phyloP scores from a whole-genome alignment of 1,140 invertebrate genomes.

The Drosophila asahinai region DNA sequence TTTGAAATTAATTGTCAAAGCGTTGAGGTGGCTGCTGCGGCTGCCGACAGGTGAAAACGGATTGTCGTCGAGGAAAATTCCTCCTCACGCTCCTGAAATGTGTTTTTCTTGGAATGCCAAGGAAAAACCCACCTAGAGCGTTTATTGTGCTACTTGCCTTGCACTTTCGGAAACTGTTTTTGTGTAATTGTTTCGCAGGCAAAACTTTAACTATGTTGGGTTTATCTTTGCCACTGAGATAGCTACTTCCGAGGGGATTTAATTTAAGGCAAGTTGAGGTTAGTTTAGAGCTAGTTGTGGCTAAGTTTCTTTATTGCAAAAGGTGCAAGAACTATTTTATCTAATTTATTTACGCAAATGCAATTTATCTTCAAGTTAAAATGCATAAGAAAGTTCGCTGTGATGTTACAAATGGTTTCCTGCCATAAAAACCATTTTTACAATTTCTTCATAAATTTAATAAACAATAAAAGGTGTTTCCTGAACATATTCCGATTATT shows the following conservation, averaged over 20 bases:
- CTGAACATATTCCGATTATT: neutral
- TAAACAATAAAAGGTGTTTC: neutral
- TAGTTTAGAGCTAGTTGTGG: neutral
- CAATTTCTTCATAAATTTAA: neutral
- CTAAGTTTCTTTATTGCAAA: neutral
- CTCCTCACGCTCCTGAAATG: neutral
- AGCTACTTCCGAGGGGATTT: neutral
- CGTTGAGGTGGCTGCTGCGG: constrained; percentile 6
- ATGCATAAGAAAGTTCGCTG: too few species aligned
- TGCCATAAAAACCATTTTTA: neutral
- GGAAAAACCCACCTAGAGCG: neutral
- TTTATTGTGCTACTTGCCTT: constrained; percentile 12
- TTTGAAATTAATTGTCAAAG: constrained; percentile 37
- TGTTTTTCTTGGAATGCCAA: neutral
- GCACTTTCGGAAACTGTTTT: neutral
- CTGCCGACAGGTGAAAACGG: constrained; percentile 15
- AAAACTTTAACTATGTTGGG: neutral
- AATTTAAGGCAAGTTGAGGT: neutral
- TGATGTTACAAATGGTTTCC: too few species aligned
- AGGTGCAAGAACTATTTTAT: too few species aligned
- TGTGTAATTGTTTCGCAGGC: constrained; percentile 21
- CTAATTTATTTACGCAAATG: too few species aligned
- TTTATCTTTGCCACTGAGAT: neutral
- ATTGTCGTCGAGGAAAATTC: constrained; percentile 1
- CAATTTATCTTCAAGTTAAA: neutral